Evolutionary conservation across 2,113 vertebrate species (phyloP).

Genomic region (Pan paniscus): DNA sequence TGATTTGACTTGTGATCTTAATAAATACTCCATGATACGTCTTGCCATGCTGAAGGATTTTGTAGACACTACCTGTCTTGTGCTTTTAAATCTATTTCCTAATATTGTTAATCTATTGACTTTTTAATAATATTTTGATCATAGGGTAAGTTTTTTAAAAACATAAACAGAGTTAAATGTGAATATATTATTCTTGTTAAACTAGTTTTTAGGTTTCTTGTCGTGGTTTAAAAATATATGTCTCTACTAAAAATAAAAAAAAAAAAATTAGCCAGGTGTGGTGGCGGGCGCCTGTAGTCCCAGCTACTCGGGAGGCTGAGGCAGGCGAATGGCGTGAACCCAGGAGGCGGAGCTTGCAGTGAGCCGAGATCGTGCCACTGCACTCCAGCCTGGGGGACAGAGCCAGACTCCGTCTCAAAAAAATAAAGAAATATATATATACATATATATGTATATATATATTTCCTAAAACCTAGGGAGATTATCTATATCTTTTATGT

Average conservation of each 20-base stretch:
- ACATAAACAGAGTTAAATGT: not conserved
- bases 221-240: slow-evolving; percentile 11
- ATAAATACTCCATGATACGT: not conserved
- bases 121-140: not conserved
- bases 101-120: not conserved
- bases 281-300: too few species aligned
- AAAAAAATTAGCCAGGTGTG: too few species aligned
- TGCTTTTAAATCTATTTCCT: not conserved
- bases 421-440: too few species aligned
- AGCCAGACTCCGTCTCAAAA: too few species aligned
- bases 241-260: too few species aligned
- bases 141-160: not conserved
- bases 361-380: too few species aligned
- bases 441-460: too few species aligned
- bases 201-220: not conserved
- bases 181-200: not conserved
- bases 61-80: not conserved
- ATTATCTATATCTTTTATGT: not conserved
- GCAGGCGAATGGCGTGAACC: too few species aligned
- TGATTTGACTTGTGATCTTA: not conserved
- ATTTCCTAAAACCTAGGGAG: not conserved
- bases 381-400: too few species aligned
- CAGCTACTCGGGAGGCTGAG: too few species aligned
- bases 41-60: not conserved
- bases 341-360: too few species aligned